These are phyloP conservation scores for Sarcophaga variegata DNA, from an alignment of 2,888 invertebrate species.

Conservation along the genomic window DNA sequence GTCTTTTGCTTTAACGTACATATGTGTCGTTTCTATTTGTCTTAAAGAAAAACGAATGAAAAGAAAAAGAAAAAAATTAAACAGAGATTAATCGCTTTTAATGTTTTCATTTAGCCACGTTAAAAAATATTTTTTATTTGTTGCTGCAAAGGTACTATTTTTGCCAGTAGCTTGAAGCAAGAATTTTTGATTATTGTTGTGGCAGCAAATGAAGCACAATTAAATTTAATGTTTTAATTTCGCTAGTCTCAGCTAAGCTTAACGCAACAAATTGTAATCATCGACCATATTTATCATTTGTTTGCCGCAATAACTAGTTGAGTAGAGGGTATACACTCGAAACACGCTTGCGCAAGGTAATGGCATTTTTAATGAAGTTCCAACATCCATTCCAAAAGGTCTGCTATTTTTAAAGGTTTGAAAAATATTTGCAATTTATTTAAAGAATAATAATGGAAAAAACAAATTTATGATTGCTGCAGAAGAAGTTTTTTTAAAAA, in stretches of 20 bases:
- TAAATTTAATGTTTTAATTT: conserved; percentile 69
- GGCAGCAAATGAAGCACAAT: conserved; percentile 63
- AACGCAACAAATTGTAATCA: conserved; percentile 50
- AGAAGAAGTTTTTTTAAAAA: too few relatives aligned
- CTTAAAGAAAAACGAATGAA: too few relatives aligned
- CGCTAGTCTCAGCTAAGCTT: not conserved
- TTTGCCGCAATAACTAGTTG: not conserved
- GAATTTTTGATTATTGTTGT: conserved; percentile 63
- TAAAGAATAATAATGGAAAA: too few relatives aligned
- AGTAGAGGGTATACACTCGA: too few relatives aligned
- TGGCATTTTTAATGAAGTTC: conserved; percentile 38
- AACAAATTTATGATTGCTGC: too few relatives aligned
- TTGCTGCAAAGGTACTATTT: not conserved
- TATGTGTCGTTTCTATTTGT: conserved; percentile 49
- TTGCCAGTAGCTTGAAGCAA: conserved; percentile 60
- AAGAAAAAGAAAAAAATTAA: not conserved
- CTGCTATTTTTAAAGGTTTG: too few relatives aligned
- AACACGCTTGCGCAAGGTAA: conserved; percentile 3
- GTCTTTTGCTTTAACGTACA: conserved; percentile 33
- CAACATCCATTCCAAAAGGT: too few relatives aligned
- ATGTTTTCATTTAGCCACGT: conserved; percentile 63
- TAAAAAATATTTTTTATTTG: conserved; percentile 11
- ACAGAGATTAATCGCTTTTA: conserved; percentile 66
- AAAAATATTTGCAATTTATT: too few relatives aligned
- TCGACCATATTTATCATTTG: conserved; percentile 44